These are phyloP conservation scores for Sternotherus odoratus DNA, from an alignment of 2,797 vertebrate genomes.

Conservation along the genomic window DNA sequence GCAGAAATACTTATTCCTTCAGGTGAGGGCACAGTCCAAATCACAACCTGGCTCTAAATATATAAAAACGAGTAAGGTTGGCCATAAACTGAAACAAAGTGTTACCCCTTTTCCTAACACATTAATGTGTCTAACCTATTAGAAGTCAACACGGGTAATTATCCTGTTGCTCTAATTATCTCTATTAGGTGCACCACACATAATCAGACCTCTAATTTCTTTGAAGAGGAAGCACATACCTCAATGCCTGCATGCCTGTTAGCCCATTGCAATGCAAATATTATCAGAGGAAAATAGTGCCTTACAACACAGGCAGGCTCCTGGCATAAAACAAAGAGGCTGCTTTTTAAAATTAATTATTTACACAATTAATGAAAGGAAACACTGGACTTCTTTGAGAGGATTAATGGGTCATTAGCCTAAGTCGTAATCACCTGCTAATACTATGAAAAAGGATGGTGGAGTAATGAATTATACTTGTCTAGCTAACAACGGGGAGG, in stretches of 20 bases:
- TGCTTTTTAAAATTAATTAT: slow-evolving; percentile 37
- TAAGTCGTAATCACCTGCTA: slow-evolving; percentile 22
- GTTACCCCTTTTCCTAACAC: background rate
- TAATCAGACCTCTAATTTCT: background rate
- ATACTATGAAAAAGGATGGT: background rate
- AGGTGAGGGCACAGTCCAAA: background rate
- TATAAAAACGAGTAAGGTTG: background rate
- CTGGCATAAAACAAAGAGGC: background rate
- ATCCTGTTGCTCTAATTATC: slow-evolving; percentile 36
- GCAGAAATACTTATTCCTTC: background rate
- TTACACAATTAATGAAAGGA: slow-evolving; percentile 39
- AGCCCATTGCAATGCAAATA: background rate
- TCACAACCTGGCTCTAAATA: background rate
- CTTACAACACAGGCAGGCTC: background rate
- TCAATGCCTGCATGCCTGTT: background rate
- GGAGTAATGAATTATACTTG: slow-evolving; percentile 4
- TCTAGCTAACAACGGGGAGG: background rate
- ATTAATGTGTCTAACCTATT: slow-evolving; percentile 38
- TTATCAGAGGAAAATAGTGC: background rate
- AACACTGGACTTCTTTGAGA: slow-evolving; percentile 25
- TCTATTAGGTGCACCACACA: background rate
- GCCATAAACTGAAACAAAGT: background rate
- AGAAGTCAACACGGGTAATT: slow-evolving; percentile 33
- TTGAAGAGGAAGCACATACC: background rate
- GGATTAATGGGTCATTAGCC: slow-evolving; percentile 53